Conservation (phyloP, 2,888 invertebrate species). For the Drosophila neotestacea region DNA sequence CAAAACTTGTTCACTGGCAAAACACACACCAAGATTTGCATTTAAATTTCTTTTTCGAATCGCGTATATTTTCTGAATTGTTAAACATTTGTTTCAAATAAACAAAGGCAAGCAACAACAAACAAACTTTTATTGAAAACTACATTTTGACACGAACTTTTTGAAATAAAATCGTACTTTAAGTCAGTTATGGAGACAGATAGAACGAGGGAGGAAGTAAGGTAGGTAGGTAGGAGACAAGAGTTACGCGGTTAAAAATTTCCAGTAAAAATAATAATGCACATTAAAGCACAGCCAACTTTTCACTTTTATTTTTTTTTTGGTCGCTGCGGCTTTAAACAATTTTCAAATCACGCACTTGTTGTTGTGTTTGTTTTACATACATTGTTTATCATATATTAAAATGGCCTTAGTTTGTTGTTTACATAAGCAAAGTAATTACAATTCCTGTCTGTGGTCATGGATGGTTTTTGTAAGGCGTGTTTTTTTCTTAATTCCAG, state of each 20-base stretch:
- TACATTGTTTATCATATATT: conserved; percentile 56
- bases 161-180: not conserved
- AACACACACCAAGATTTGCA: conserved; percentile 46
- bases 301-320: conserved; percentile 55
- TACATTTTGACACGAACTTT: conserved; percentile 69
- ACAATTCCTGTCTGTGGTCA: conserved; percentile 52
- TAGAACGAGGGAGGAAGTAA: not conserved
- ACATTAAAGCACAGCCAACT: conserved; percentile 61
- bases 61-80: conserved; percentile 12
- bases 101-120: conserved; percentile 39
- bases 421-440: conserved; percentile 60
- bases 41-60: conserved; percentile 58
- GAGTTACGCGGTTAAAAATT: conserved; percentile 60
- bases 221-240: not conserved
- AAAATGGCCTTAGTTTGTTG: conserved; percentile 34
- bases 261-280: conserved; percentile 67
- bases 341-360: conserved; percentile 71
- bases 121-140: conserved; percentile 53
- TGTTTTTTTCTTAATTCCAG: conserved; percentile 5
- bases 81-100: conserved; percentile 19
- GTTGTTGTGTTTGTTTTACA: conserved; percentile 32
- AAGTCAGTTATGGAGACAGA: not conserved
- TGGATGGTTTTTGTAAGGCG: conserved; percentile 23
- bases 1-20: conserved; percentile 67
- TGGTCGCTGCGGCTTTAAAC: conserved; percentile 19